phyloP scores from a whole-genome alignment of 2,113 vertebrate species.

The Pseudorhombus dupliciocellatus region DNA sequence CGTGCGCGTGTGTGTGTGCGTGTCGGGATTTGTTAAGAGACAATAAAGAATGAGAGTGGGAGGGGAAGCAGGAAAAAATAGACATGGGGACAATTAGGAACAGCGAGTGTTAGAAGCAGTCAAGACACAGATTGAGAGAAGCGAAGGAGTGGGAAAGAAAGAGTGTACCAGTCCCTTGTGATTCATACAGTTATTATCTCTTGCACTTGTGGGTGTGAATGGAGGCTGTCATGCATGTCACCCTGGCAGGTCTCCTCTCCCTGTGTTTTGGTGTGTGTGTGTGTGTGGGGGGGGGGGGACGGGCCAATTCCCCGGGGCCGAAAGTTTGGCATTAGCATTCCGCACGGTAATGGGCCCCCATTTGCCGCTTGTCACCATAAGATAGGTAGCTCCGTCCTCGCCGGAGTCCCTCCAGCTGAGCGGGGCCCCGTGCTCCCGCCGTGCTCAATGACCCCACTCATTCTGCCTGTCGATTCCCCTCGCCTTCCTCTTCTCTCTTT shows the following conservation, averaged over 20 bases:
- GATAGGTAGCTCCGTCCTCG: constrained; percentile 72
- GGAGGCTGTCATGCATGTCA: constrained; percentile 69
- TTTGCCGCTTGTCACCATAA: constrained; percentile 78
- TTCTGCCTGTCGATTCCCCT: constrained; percentile 56
- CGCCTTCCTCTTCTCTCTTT: not conserved
- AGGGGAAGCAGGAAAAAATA: constrained; percentile 51
- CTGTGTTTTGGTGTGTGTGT: constrained; percentile 57
- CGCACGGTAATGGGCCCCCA: constrained; percentile 70
- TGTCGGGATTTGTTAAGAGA: constrained; percentile 53
- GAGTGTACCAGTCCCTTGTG: constrained; percentile 58
- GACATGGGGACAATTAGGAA: constrained; percentile 66
- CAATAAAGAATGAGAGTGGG: constrained; percentile 65
- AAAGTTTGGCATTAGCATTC: constrained; percentile 76
- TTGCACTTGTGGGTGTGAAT: constrained; percentile 72
- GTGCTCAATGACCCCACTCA: constrained; percentile 70
- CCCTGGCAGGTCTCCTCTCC: constrained; percentile 64
- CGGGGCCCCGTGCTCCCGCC: constrained; percentile 49
- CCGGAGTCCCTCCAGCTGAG: constrained; percentile 72
- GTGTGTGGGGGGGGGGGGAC: constrained; percentile 23
- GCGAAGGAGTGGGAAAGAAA: constrained; percentile 42
- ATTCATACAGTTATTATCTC: constrained; percentile 80
- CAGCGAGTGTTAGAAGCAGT: constrained; percentile 60
- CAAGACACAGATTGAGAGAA: constrained; percentile 55
- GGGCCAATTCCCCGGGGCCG: constrained; percentile 62
- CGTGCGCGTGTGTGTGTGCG: constrained; percentile 1